Evolutionary conservation across 2,888 invertebrate species (phyloP).

Genomic region (Sarcophaga subvicina): DNA sequence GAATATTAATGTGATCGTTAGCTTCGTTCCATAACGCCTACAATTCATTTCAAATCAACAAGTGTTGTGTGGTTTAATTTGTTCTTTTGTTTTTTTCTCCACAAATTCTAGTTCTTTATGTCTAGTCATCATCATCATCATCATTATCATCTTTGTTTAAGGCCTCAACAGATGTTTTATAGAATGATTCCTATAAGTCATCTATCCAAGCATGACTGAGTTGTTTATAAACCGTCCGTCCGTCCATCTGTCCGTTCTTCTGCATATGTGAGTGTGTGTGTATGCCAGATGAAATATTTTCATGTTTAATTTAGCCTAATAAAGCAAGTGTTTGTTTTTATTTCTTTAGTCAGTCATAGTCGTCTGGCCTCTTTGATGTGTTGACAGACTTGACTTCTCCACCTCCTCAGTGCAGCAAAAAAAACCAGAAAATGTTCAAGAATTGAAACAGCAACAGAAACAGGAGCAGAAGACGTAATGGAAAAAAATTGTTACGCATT

Average conservation of each 20-base stretch:
- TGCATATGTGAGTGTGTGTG: constrained; percentile 1
- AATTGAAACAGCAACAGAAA: too few relatives aligned
- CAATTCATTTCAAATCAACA: constrained; percentile 49
- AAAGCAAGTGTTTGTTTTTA: constrained; percentile 57
- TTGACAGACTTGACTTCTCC: constrained; percentile 1
- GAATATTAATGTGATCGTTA: constrained; percentile 32
- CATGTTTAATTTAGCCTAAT: constrained; percentile 61
- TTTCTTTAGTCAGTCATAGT: neutral
- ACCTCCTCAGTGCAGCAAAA: neutral
- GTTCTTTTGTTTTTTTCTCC: neutral
- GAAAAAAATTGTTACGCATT: constrained; percentile 32
- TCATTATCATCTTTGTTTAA: neutral
- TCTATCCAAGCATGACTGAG: neutral
- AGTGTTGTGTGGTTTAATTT: constrained; percentile 35
- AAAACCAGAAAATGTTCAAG: too few relatives aligned
- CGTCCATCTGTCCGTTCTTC: neutral
- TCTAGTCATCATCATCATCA: constrained; percentile 44
- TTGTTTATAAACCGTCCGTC: too few relatives aligned
- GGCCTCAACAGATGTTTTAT: constrained; percentile 52
- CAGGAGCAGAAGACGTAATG: too few relatives aligned
- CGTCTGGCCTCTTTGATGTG: constrained; percentile 40
- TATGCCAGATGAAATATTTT: constrained; percentile 21
- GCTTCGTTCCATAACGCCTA: constrained; percentile 40
- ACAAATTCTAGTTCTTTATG: constrained; percentile 51
- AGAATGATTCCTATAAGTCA: constrained; percentile 45